Evolutionary conservation across 2,888 invertebrate genomes (phyloP).

Genomic region (Pachycephus smyrnensis): DNA sequence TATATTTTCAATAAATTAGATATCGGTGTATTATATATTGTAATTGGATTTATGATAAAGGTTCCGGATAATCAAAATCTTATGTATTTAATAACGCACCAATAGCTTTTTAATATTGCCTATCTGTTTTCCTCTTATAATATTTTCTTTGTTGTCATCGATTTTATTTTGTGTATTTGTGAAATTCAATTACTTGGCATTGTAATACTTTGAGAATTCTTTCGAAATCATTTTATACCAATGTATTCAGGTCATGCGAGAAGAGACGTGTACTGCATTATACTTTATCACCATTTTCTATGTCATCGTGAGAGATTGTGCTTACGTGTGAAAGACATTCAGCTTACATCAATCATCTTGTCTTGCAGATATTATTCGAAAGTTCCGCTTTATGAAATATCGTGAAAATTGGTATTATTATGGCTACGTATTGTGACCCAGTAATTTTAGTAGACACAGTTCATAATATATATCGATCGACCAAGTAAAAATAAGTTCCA

Average conservation of each 20-base stretch:
- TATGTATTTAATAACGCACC: neutral
- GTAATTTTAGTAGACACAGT: neutral
- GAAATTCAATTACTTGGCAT: neutral
- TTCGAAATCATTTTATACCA: neutral
- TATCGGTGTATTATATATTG: neutral
- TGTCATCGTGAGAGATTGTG: neutral
- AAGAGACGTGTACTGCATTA: neutral
- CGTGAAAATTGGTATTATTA: neutral
- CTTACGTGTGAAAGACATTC: too few species aligned
- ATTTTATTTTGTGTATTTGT: neutral
- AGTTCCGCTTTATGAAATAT: neutral
- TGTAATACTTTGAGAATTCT: neutral
- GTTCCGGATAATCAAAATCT: neutral
- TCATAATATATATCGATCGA: neutral
- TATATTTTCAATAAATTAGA: neutral
- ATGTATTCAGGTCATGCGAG: neutral
- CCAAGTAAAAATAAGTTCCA: too few species aligned
- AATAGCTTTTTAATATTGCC: neutral
- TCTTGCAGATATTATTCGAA: neutral
- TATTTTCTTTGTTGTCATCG: neutral
- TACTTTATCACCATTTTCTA: neutral
- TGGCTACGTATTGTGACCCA: neutral
- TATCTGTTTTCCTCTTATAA: neutral
- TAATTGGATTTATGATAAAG: neutral
- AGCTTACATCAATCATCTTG: neutral